phyloP scores from a whole-genome alignment of 2,113 vertebrate genomes.

The Trichechus manatus region DNA sequence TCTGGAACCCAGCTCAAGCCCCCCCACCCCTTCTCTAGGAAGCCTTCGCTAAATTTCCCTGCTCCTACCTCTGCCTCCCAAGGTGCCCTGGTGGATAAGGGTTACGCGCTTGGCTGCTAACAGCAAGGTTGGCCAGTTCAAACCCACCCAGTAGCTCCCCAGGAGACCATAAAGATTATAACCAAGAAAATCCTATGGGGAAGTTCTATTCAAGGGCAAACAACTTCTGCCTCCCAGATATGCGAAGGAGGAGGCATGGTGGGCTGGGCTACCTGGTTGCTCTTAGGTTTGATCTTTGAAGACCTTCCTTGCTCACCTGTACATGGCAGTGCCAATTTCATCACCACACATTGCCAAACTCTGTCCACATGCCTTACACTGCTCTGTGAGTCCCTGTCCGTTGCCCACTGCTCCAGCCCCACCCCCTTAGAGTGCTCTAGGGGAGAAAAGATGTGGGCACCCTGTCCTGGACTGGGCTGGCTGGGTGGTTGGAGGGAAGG shows the following conservation, averaged over 20 bases:
- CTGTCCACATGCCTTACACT: rapidly evolving
- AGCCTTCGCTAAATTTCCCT: not conserved
- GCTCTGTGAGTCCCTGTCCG: not conserved
- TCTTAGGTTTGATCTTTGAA: not conserved
- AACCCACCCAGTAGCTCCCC: not conserved
- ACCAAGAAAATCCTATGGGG: not conserved
- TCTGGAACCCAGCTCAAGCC: not conserved
- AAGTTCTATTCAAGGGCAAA: not conserved
- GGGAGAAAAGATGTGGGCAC: not conserved
- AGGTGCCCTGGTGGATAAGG: not conserved
- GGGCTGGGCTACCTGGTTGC: not conserved
- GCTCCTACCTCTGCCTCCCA: not conserved
- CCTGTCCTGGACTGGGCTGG: not conserved
- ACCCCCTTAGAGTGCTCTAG: not conserved
- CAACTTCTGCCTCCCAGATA: not conserved
- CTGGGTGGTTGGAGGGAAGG: not conserved
- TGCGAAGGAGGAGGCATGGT: not conserved
- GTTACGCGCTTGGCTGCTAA: not conserved
- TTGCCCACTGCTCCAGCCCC: not conserved
- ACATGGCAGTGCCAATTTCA: not conserved
- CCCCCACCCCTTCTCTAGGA: not conserved
- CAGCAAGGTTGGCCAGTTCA: not conserved
- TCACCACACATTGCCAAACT: not conserved
- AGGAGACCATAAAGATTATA: not conserved
- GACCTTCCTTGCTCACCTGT: not conserved